Base-by-base conservation (phyloP, 2,888 invertebrate genomes). In the Proisotoma minuta region DNA sequence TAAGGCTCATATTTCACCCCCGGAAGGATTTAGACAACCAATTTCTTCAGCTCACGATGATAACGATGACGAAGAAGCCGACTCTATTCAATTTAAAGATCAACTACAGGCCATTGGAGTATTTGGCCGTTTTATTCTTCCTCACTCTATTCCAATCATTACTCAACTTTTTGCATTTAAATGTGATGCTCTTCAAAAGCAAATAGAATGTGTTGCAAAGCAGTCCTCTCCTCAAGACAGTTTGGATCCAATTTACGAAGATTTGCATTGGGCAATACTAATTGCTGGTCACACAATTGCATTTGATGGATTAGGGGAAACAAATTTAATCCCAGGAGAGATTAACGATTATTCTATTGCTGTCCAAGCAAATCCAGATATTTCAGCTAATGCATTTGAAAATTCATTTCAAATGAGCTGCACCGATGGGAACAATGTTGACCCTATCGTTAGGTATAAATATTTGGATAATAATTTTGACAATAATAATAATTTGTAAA, bases 251-350 rank as follows among this genome's bases (percentile, higher is more conserved):
- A 78, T 93, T 29, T 91, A 89, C 76, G 94, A 95, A 79, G 93
- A 94, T 78, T 78, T 94, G 23, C 92, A 94, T 77, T 95, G 94
- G 95, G 82, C 90, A 27, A 79, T 93, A 26, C 83, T 95, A 75
- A 85, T 94, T 57, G 75, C 81, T 52, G 80, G 81, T 79, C 84
- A 85, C 75, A 80, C 85, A 2, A 76, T 87, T 51, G 84, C 85
- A 56, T 84, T 85, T 79, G 85, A 86, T 64, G 81, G 83, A 59
- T 84, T 84, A 47, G 86, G 86, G 0, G 87, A 87, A 76, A 81
- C 82, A 0, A 82, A 85, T 2, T 78, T 85, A 73, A 84, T 88
- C 68, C 87, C 87, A 1, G 76, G 81, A 0, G 83, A 85, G 76
- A 81, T 89, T 49, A 84, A 64, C 23, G 69, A 69, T 20, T 62